These are phyloP conservation scores for Erebia palarica DNA, from an alignment of 2,888 invertebrate species.

Conservation along the genomic window DNA sequence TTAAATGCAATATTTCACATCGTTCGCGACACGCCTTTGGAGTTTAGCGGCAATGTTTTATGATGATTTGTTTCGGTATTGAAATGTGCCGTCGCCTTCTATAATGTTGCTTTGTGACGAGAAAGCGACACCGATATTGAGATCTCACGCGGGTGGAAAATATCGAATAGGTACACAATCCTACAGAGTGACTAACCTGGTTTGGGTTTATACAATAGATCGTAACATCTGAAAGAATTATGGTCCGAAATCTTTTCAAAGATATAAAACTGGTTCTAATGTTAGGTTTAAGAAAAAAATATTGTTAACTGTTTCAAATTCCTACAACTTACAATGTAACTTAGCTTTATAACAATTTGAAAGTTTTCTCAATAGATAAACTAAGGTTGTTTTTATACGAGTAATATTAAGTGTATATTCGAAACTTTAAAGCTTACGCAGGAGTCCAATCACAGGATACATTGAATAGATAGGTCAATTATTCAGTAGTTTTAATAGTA, in stretches of 20 bases:
- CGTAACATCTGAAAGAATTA: constrained; percentile 7
- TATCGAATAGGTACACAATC: constrained; percentile 6
- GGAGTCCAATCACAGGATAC: too few relatives aligned
- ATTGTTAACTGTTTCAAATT: neutral
- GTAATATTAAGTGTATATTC: too few relatives aligned
- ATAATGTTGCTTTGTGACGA: constrained; percentile 55
- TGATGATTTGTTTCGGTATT: constrained; percentile 80
- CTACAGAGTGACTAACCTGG: neutral
- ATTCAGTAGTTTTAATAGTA: neutral
- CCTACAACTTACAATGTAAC: too few relatives aligned
- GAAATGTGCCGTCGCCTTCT: constrained; percentile 53
- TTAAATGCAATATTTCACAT: constrained; percentile 80
- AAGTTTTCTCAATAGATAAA: too few relatives aligned
- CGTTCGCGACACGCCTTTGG: constrained; percentile 69
- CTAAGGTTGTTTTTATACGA: too few relatives aligned
- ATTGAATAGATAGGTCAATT: neutral
- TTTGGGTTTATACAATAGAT: constrained; percentile 11
- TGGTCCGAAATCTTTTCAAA: neutral
- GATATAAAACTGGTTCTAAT: neutral
- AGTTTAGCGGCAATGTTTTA: constrained; percentile 73
- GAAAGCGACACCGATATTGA: constrained; percentile 56
- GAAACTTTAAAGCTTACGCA: too few relatives aligned
- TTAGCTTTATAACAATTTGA: too few relatives aligned
- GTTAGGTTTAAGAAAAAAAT: neutral
- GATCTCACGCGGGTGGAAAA: constrained; percentile 42